A percentile compares a stretch with the other conserved stretches of the same genome.
These are phyloP conservation scores for Vulpes ferrilata DNA, from an alignment of 2,113 vertebrate genomes.

Conservation along the genomic window DNA sequence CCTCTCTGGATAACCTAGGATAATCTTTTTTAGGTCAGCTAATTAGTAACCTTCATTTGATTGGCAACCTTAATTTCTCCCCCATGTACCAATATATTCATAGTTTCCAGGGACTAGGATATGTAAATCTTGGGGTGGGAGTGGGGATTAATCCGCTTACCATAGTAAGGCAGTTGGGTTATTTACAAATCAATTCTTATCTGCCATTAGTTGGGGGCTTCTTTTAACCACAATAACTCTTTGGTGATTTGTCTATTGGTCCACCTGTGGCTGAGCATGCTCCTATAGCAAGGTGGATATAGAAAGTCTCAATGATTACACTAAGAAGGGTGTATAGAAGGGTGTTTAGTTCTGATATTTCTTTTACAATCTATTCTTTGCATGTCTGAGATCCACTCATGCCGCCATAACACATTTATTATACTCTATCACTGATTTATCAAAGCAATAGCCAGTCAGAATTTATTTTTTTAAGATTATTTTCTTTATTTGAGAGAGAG, in stretches of 20 bases:
- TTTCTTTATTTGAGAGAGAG: too few species aligned
- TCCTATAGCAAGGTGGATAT: background rate
- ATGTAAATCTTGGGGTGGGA: background rate
- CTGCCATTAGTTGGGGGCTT: background rate
- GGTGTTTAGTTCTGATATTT: background rate
- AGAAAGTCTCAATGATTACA: background rate
- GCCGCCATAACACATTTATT: background rate
- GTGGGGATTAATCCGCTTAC: background rate
- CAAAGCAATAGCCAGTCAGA: background rate
- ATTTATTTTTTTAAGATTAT: background rate
- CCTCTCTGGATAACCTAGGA: background rate
- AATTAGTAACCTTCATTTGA: background rate
- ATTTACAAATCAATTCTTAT: background rate
- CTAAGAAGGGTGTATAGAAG: background rate
- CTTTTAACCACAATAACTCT: background rate
- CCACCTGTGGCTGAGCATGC: background rate
- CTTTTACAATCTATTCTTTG: background rate
- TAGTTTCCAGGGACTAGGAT: background rate
- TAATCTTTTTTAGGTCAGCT: background rate
- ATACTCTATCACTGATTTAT: background rate
- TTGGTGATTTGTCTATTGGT: background rate
- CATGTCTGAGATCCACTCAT: background rate
- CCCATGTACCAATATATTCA: background rate
- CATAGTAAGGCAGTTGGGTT: background rate
- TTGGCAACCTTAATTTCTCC: background rate